A percentile compares a stretch with the other conserved stretches of the same genome.
Conservation (phyloP, 2,113 vertebrate genomes). For the Bothrops jararaca region DNA sequence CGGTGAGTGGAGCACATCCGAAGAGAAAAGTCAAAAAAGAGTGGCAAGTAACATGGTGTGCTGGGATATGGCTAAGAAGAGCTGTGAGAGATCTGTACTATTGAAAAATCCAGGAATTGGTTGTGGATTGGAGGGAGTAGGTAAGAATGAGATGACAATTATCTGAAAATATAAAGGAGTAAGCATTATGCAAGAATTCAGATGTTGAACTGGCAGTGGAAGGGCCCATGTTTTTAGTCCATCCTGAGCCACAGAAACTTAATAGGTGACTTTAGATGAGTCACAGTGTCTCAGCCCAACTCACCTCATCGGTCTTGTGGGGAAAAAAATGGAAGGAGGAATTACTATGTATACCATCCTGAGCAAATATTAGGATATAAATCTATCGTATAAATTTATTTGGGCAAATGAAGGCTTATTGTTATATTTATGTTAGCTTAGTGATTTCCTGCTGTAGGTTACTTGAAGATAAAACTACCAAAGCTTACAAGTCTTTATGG, state of each 20-base stretch:
- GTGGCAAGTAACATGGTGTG: neutral
- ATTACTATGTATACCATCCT: neutral
- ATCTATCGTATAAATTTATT: neutral
- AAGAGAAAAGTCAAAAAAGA: neutral
- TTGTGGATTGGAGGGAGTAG: neutral
- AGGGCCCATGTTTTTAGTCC: neutral
- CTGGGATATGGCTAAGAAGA: neutral
- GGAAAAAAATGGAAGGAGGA: neutral
- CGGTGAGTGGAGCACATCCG: conserved; percentile 64
- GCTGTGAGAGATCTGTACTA: neutral
- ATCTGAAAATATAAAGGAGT: neutral
- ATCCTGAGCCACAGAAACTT: neutral
- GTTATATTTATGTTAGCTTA: neutral
- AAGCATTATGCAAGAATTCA: neutral
- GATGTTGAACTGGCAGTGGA: neutral
- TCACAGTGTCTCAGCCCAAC: neutral
- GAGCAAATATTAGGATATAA: neutral
- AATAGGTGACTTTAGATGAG: neutral
- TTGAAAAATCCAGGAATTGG: neutral
- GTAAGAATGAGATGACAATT: neutral
- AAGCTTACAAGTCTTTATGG: neutral
- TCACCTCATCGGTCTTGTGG: neutral
- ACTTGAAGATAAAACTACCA: neutral
- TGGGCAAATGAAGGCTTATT: neutral
- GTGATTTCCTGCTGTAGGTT: neutral